Evolutionary conservation across 1,140 invertebrate genomes (phyloP).

Genomic region (Lepidurus arcticus): DNA sequence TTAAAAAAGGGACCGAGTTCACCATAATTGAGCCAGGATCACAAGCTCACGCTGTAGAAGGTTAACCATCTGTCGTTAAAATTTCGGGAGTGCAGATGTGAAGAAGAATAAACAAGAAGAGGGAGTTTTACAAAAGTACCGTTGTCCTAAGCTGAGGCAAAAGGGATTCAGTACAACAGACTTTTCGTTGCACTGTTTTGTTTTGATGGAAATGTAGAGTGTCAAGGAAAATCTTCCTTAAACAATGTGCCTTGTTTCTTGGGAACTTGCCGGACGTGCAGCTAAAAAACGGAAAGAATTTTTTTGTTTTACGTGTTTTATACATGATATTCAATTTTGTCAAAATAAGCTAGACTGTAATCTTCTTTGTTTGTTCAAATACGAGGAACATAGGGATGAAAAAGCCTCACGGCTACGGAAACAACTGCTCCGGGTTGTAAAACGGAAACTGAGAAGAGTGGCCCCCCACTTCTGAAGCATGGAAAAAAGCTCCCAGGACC

Average conservation of each 20-base stretch:
- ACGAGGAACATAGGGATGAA: neutral
- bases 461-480: neutral
- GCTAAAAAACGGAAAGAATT: neutral
- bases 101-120: neutral
- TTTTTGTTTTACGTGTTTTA: neutral
- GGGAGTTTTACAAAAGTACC: neutral
- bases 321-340: neutral
- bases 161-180: neutral
- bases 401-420: constrained; percentile 16
- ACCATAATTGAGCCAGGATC: neutral
- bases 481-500: neutral
- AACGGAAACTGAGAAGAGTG: constrained; percentile 6
- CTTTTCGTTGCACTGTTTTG: neutral
- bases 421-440: constrained; percentile 21
- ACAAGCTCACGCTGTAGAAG: neutral
- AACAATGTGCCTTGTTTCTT: too few relatives aligned
- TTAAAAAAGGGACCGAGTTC: neutral
- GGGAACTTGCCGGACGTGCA: neutral
- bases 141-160: neutral
- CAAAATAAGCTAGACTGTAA: neutral
- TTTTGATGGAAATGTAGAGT: neutral
- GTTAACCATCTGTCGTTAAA: neutral
- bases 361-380: neutral
- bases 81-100: neutral
- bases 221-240: too few relatives aligned